Conservation (phyloP, 2,888 invertebrate genomes). For the Sturmia bella region DNA sequence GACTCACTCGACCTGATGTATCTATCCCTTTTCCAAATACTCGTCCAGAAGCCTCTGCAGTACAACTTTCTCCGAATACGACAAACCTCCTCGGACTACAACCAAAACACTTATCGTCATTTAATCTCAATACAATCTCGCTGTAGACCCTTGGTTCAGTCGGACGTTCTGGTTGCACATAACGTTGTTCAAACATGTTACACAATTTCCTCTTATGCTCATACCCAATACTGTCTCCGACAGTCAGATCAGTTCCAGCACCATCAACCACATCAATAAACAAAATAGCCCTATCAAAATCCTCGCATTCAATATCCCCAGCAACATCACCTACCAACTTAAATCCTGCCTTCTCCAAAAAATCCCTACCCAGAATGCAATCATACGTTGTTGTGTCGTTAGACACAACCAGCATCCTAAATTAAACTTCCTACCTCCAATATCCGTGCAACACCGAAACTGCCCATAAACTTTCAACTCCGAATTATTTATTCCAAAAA, state of each 20-base stretch:
- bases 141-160: slow-evolving; percentile 7
- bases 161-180: neutral
- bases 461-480: slow-evolving; percentile 42
- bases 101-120: neutral
- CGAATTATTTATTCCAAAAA: slow-evolving; percentile 42
- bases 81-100: neutral
- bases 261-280: neutral
- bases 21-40: too few species aligned
- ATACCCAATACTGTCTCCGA: neutral
- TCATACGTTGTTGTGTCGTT: slow-evolving; percentile 54
- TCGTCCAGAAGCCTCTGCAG: neutral
- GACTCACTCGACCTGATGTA: too few species aligned
- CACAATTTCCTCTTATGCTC: neutral
- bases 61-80: neutral
- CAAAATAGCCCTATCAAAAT: slow-evolving; percentile 1
- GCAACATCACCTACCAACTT: slow-evolving; percentile 37
- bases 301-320: neutral
- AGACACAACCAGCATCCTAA: slow-evolving; percentile 46
- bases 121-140: neutral
- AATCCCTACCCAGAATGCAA: slow-evolving; percentile 46
- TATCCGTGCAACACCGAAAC: slow-evolving; percentile 17
- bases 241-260: neutral
- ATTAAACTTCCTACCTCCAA: slow-evolving; percentile 12
- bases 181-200: neutral
- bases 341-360: slow-evolving; percentile 33